Evolutionary conservation across 2,113 vertebrate species (phyloP), one percentile per base, ranked within the genome.

Genomic region (Atractosteus spatula): DNA sequence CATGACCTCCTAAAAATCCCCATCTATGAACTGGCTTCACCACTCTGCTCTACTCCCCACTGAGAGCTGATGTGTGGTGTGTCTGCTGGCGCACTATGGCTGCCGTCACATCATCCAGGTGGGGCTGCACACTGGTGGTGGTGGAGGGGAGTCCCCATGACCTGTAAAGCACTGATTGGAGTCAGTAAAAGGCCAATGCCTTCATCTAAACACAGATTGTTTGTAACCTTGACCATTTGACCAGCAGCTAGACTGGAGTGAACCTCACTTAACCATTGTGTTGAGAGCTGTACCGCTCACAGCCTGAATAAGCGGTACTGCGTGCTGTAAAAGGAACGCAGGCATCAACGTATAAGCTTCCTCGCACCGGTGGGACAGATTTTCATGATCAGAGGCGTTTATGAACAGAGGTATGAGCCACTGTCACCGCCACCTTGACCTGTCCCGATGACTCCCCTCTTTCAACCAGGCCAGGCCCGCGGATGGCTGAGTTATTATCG

Each of bases 401-500:
- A 79, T 59, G 51, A 71, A 17, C 47, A 42, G 54, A 56, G 56
- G 62, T n/a, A 75, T 77, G 82, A 84, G 75, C 71, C 78, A 74
- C 64, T 78, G 82, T 78, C 81, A 77, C 83, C 79, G 51, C 85
- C 88, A 91, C 90, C 90, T 92, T 92, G 89, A 92, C 89, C 88
- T 76, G 84, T 82, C 87, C 85, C 85, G 83, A 82, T 80, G 12
- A 16, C 12, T 72, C 55, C 74, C 70, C 29, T 71, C 73, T 72
- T 59, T 59, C 80, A 84, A 81, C 77, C 80, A 54, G 79, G 81
- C 80, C 81, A 82, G 77, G 84, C 80, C 84, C 74, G 79, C 82
- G 61, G 68, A 14, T 80, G 81, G 70, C 83, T 92, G 90, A 92
- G 86, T 92, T 92, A 92, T 92, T 91, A 91, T 91, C 85, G 92